phyloP scores from a whole-genome alignment of 2,113 vertebrate species.

The Silurus asotus region DNA sequence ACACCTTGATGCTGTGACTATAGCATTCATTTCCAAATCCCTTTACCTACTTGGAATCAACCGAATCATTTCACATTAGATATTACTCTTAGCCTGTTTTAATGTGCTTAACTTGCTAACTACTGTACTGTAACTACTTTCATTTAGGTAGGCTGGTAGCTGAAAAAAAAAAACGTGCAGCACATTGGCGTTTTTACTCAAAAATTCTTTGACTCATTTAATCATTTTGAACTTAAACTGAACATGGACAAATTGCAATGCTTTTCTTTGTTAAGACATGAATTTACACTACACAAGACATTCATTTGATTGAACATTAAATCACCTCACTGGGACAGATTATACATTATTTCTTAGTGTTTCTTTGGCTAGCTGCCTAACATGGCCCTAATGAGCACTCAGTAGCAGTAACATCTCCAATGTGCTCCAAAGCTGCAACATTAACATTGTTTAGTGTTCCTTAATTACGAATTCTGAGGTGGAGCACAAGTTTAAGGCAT shows the following conservation, averaged over 20 bases:
- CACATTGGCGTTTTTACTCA: neutral
- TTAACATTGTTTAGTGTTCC: neutral
- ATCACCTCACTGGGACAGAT: neutral
- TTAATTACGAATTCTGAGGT: neutral
- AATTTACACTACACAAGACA: neutral
- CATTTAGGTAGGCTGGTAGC: neutral
- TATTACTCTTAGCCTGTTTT: neutral
- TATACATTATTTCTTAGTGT: neutral
- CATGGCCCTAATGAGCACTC: neutral
- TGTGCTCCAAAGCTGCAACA: no score
- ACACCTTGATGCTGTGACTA: neutral
- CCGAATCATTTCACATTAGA: neutral
- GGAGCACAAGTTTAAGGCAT: constrained; percentile 32
- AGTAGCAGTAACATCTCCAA: neutral
- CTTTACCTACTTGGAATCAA: neutral
- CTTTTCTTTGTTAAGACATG: neutral
- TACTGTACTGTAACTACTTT: neutral
- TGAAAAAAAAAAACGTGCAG: neutral
- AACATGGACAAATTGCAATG: neutral
- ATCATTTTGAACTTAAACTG: neutral
- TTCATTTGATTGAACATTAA: neutral
- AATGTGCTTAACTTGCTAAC: neutral
- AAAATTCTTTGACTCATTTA: neutral
- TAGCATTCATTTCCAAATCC: neutral
- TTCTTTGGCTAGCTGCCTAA: neutral